Conservation (phyloP, 2,113 vertebrate species). For the Erythrolamprus reginae region DNA sequence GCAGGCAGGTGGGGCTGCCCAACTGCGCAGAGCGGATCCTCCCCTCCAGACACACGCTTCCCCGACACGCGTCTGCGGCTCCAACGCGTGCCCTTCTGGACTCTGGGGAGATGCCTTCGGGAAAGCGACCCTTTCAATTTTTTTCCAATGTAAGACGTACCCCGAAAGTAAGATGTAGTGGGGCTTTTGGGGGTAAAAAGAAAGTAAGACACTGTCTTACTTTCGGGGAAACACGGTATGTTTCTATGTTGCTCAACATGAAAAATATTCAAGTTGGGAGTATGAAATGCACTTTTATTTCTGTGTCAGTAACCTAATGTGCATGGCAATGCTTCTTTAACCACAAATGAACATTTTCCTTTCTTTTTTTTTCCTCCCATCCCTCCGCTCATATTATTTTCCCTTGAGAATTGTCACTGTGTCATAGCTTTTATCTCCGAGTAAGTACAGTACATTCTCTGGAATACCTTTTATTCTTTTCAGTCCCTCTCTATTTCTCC, state of each 20-base stretch:
- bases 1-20: too few species aligned
- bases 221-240: too few species aligned
- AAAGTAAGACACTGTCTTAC: too few species aligned
- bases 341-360: background rate
- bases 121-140: too few species aligned
- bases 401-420: background rate
- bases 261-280: background rate
- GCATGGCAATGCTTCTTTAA: background rate
- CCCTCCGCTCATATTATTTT: background rate
- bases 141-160: too few species aligned
- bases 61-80: too few species aligned
- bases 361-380: background rate
- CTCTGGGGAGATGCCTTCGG: too few species aligned
- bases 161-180: too few species aligned
- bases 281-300: background rate
- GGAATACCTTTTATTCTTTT: background rate
- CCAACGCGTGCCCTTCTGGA: too few species aligned
- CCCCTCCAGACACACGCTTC: too few species aligned
- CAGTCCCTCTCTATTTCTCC: background rate
- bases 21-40: too few species aligned
- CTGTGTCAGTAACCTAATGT: background rate
- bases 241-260: background rate
- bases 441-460: background rate
- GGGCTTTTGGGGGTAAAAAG: too few species aligned
- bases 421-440: background rate